phyloP scores from a whole-genome alignment of 2,888 invertebrate species.

The Campopleginae sp. region DNA sequence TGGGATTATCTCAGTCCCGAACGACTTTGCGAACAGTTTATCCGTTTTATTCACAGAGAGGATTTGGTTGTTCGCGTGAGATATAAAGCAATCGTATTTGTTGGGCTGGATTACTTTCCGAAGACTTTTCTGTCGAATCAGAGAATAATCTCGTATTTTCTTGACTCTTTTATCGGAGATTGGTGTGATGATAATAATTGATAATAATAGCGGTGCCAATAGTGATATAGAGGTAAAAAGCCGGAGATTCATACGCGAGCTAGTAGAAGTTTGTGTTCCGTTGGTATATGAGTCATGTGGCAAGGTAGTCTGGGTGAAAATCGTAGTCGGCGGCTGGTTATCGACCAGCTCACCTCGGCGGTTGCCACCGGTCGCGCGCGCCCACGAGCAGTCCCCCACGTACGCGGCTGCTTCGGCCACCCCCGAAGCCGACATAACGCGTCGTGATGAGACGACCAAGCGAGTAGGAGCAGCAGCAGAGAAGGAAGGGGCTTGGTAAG shows the following conservation, averaged over 20 bases:
- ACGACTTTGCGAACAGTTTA: no score
- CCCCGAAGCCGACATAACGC: constrained; percentile 64
- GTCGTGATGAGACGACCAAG: constrained; percentile 45
- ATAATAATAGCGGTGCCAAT: no score
- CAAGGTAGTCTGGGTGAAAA: constrained; percentile 35
- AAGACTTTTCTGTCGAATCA: no score
- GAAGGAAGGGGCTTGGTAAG: constrained; percentile 29
- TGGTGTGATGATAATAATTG: no score
- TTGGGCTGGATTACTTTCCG: no score
- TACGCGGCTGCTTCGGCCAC: constrained; percentile 45
- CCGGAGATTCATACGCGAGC: background rate
- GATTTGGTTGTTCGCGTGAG: no score
- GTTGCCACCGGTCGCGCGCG: constrained; percentile 63
- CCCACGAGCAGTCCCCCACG: constrained; percentile 57
- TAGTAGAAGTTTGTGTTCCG: constrained; percentile 17
- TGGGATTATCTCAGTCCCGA: no score
- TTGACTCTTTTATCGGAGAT: no score
- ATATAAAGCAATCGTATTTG: no score
- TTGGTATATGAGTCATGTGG: constrained; percentile 32
- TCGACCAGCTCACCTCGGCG: constrained; percentile 64
- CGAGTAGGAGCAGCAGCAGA: constrained; percentile 42
- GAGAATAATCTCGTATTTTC: no score
- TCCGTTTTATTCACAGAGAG: no score
- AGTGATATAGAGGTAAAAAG: background rate
- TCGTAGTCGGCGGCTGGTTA: constrained; percentile 61